These are phyloP conservation scores for Andrena dorsata DNA, from an alignment of 2,888 invertebrate species.

Conservation along the genomic window DNA sequence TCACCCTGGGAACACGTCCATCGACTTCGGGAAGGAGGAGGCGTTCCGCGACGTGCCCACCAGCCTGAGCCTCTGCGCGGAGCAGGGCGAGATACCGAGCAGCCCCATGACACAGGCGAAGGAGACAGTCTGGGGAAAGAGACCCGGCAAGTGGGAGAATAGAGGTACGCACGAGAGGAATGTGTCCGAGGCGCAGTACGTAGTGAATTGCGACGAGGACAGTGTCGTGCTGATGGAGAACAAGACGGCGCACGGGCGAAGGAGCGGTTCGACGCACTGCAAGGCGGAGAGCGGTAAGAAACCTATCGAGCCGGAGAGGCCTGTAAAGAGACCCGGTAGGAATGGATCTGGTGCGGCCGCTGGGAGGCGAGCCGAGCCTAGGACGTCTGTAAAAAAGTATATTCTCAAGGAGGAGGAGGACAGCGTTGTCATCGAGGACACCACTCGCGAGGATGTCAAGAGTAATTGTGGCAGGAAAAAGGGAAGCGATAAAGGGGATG, in stretches of 20 bases:
- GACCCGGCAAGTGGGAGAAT: conserved; percentile 49
- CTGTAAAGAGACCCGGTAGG: conserved; percentile 26
- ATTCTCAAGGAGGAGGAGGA: conserved; percentile 73
- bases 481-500: conserved; percentile 23
- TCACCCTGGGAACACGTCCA: conserved; percentile 61
- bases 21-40: conserved; percentile 81
- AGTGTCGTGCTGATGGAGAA: conserved; percentile 81
- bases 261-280: background rate
- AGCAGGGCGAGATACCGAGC: conserved; percentile 82
- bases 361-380: conserved; percentile 30
- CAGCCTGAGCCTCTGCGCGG: conserved; percentile 80
- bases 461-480: conserved; percentile 3
- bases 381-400: conserved; percentile 60
- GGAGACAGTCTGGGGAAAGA: conserved; percentile 76
- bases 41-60: conserved; percentile 81
- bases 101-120: conserved; percentile 81
- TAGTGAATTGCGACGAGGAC: conserved; percentile 81
- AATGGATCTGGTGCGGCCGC: background rate
- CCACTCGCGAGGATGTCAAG: conserved; percentile 41
- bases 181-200: conserved; percentile 79
- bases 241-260: conserved; percentile 15
- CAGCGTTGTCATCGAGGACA: conserved; percentile 75
- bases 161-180: conserved; percentile 65
- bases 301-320: conserved; percentile 12
- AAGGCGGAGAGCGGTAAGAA: conserved; percentile 41